phyloP scores from a whole-genome alignment of 2,888 invertebrate genomes.

The Apodemia mormo region DNA sequence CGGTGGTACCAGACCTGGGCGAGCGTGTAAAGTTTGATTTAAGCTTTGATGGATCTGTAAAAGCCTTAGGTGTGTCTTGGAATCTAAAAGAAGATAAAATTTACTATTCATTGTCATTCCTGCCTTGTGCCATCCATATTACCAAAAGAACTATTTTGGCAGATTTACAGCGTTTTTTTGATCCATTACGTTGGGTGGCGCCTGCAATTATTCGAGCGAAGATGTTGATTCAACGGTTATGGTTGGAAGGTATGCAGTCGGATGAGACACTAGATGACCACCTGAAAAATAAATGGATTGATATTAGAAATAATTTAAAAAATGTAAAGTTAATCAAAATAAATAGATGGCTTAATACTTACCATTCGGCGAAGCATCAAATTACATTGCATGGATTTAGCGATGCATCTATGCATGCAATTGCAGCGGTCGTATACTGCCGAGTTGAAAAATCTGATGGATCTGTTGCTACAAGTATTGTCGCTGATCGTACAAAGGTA shows the following conservation, averaged over 20 bases:
- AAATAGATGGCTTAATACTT: too few relatives aligned
- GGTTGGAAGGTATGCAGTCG: neutral
- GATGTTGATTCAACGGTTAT: neutral
- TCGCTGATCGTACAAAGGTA: conserved; percentile 25
- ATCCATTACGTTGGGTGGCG: neutral
- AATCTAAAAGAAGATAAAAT: neutral
- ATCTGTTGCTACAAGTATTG: neutral
- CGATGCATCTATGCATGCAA: conserved; percentile 28
- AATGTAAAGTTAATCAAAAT: too few relatives aligned
- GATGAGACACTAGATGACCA: neutral
- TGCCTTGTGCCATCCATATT: neutral
- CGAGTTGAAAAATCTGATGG: conserved; percentile 22
- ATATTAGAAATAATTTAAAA: neutral
- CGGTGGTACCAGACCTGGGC: too few relatives aligned
- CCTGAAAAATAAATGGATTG: neutral
- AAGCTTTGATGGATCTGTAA: neutral
- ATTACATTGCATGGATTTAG: conserved; percentile 15
- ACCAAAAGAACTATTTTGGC: neutral
- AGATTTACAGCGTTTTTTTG: neutral
- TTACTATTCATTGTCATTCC: neutral
- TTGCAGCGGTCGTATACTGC: conserved; percentile 25
- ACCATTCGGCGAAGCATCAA: too few relatives aligned
- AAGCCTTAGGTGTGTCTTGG: neutral
- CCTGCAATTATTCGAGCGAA: neutral
- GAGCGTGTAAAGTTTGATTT: neutral